Percentiles rank a stretch among this genome's conserved stretches.
Conservation (phyloP, 2,888 invertebrate species). For the Chloroclysta siterata region DNA sequence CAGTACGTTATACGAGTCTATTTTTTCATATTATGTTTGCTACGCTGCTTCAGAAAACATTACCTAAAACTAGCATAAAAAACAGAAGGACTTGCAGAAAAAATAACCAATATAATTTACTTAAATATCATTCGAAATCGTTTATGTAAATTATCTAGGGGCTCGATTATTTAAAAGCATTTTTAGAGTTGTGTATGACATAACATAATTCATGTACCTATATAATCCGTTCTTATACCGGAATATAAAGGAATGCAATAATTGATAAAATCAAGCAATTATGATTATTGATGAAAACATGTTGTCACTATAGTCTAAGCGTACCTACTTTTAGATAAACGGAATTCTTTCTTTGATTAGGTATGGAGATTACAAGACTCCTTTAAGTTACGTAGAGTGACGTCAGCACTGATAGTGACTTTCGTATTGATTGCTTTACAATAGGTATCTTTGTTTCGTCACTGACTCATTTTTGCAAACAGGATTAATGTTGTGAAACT, state of each 20-base stretch:
- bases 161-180: not conserved
- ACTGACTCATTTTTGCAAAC: slow-evolving; percentile 11
- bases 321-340: slow-evolving; percentile 56
- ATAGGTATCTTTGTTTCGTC: slow-evolving; percentile 18
- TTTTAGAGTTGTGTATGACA: not conserved
- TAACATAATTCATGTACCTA: not conserved
- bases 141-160: not conserved
- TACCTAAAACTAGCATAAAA: not conserved
- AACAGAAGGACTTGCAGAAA: not conserved
- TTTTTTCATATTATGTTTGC: too few relatives aligned
- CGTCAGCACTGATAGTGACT: slow-evolving; percentile 38
- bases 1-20: too few relatives aligned
- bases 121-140: not conserved
- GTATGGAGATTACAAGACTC: slow-evolving; percentile 50
- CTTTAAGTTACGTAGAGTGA: slow-evolving; percentile 44
- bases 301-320: slow-evolving; percentile 22
- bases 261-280: slow-evolving; percentile 28
- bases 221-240: not conserved
- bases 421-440: slow-evolving; percentile 26
- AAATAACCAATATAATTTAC: not conserved
- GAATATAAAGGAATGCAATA: slow-evolving; percentile 21
- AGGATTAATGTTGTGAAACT: slow-evolving; percentile 22
- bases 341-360: slow-evolving; percentile 67
- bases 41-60: not conserved
- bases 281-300: slow-evolving; percentile 38